Percentiles rank a stretch among this genome's conserved stretches.
Evolutionary conservation across 2,797 vertebrate species (phyloP).

Genomic region (Scarus forsteni): DNA sequence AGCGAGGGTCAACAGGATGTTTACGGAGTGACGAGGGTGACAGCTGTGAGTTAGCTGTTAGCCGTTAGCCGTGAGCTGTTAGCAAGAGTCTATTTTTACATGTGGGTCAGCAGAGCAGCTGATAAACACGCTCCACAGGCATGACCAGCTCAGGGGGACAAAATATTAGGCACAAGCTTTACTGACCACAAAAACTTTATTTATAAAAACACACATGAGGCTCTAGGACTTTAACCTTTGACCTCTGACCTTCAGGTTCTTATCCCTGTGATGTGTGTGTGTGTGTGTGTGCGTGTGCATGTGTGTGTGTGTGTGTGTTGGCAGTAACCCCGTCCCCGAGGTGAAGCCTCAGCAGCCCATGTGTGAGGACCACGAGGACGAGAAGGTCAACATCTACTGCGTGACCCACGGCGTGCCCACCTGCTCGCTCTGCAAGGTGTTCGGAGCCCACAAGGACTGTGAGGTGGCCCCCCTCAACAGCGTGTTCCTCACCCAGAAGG

Average conservation of each 20-base stretch:
- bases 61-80: not conserved
- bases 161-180: no score
- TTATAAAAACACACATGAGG: no score
- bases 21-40: slow-evolving; percentile 4
- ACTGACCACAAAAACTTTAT: no score
- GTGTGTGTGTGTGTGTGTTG: not conserved
- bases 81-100: slow-evolving; percentile 41
- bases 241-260: no score
- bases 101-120: slow-evolving; percentile 38
- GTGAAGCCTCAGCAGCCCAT: slow-evolving; percentile 88
- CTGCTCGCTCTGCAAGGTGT: slow-evolving; percentile 96
- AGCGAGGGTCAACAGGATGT: slow-evolving; percentile 9
- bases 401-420: slow-evolving; percentile 91
- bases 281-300: no score
- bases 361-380: slow-evolving; percentile 92
- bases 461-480: slow-evolving; percentile 91
- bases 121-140: not conserved
- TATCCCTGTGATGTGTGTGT: no score
- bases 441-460: slow-evolving; percentile 93
- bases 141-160: no score
- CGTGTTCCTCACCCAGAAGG: slow-evolving; percentile 92
- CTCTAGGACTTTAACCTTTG: no score
- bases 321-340: slow-evolving; percentile 79
- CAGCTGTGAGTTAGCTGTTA: slow-evolving; percentile 13
- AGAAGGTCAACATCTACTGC: slow-evolving; percentile 97